phyloP scores from a whole-genome alignment of 1,140 invertebrate species.

The Ips nitidus region DNA sequence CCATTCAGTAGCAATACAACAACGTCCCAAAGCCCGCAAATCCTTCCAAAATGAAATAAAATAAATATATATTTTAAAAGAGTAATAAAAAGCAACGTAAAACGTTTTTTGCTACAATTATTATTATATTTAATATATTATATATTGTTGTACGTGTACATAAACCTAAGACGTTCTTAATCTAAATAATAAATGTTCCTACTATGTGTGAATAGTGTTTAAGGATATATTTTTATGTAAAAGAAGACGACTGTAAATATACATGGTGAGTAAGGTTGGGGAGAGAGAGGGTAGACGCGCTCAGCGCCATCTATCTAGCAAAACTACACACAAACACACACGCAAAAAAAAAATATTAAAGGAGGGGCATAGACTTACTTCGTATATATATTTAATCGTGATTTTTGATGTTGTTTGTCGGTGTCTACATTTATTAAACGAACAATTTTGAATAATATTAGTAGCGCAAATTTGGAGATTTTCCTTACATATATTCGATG shows the following conservation, averaged over 20 bases:
- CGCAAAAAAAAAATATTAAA: constrained; percentile 38
- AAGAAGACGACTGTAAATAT: constrained; percentile 34
- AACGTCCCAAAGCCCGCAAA: constrained; percentile 38
- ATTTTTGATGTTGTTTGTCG: constrained; percentile 43
- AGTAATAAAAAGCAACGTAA: constrained; percentile 7
- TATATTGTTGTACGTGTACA: not conserved
- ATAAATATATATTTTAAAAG: constrained; percentile 26
- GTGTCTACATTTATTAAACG: constrained; percentile 38
- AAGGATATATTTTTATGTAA: constrained; percentile 40
- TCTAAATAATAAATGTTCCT: constrained; percentile 45
- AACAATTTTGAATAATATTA: constrained; percentile 14
- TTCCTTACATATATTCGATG: not conserved
- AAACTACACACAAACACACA: constrained; percentile 12
- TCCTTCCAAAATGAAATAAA: constrained; percentile 39
- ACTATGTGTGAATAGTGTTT: constrained; percentile 44
- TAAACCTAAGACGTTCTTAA: constrained; percentile 11
- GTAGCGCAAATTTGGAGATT: constrained; percentile 9
- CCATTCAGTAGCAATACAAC: constrained; percentile 35
- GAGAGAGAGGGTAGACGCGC: not conserved
- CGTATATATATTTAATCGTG: constrained; percentile 36
- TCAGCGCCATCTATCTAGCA: constrained; percentile 14
- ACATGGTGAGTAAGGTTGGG: not conserved
- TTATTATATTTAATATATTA: constrained; percentile 37
- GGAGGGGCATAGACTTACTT: constrained; percentile 50
- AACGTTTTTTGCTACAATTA: constrained; percentile 36